Base-by-base conservation (phyloP, 92 coral and sea anemone species). In the Epizoanthus stellaris region DNA sequence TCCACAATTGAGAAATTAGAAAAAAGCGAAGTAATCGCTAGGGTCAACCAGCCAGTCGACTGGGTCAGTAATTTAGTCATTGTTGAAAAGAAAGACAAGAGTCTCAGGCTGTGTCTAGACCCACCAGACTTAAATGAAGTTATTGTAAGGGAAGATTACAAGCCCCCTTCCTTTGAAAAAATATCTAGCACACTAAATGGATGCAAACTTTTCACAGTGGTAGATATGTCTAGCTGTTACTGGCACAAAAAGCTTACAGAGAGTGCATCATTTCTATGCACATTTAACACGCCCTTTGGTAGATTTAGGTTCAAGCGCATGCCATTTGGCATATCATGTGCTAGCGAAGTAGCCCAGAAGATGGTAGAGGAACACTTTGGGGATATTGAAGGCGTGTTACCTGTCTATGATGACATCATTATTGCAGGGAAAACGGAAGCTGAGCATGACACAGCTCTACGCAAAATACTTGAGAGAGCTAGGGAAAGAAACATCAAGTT, bases 281-380 rank as follows among this genome's bases (percentile, higher is more conserved):
- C 82, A 10, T 79, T 89, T 25, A 89, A 89, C 67, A 70, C 80
- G 39, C 89, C 87, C 36, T 77, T 71, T 85, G 89, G 81, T 30
- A 49, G 89, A 30, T 85, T 54, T 52, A 42, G 71, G 61, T 89
- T 89, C 53, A 85, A 80, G 38, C 64, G 87, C 60, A 80, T 80
- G 75, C 84, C 87, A 66, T 81, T 89, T 85, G 92, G 92, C 49
- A 85, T 80, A 45, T 80, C 73, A 23, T 89, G 86, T 74, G 89
- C 87, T 23, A 67, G 74, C 38, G 89, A 89, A 66, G 89, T 89
- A 70, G 80, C 89, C 47, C 89, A 85, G 38, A 79, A 85, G 20
- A 71, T 79, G 88, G 87, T 88, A 21, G 80, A 84, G 73, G 75
- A 88, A 79, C 85, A 76, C 20, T 88, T 88, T 54, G 75, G 67